Evolutionary conservation across 1,140 invertebrate genomes (phyloP).

Genomic region (fruit fly (Drosophila melanogaster)): Release_6_plus_ISO1_MT NT_037436.4:13333001-13333500

Average conservation of each 20-base stretch:
- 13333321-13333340: background rate
- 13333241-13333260: no score
- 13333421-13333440: constrained; percentile 68
- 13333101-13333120: no score
- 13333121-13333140: no score
- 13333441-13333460: constrained; percentile 58
- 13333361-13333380: constrained; percentile 20
- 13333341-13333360: constrained; percentile 14
- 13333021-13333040: background rate
- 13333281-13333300: no score
- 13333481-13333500: constrained; percentile 51
- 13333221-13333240: no score
- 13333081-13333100: background rate
- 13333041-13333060: background rate
- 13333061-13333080: no score
- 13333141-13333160: no score
- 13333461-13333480: constrained; percentile 73
- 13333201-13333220: no score
- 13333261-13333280: no score
- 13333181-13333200: no score
- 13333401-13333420: constrained; percentile 42
- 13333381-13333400: constrained; percentile 30
- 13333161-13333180: no score
- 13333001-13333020: constrained; percentile 19
- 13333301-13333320: no score